These are phyloP conservation scores for Apeltes quadracus DNA, from an alignment of 2,113 vertebrate species.

Conservation along the genomic window DNA sequence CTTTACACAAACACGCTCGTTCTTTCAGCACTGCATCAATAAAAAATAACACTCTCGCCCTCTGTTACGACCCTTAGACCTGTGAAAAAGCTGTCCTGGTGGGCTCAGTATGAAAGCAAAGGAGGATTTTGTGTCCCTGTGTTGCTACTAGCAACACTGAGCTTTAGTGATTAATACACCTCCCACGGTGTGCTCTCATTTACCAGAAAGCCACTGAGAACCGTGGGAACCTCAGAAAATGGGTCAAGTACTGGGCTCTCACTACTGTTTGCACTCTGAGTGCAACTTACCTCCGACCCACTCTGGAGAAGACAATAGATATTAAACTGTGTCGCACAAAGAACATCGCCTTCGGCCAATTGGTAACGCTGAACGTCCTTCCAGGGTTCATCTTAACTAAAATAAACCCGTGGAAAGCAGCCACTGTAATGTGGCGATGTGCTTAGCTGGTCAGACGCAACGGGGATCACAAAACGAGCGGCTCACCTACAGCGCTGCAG, in stretches of 20 bases:
- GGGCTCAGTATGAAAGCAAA: constrained; percentile 64
- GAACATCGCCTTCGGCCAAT: not conserved
- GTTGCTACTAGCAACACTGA: constrained; percentile 56
- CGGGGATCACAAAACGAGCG: not conserved
- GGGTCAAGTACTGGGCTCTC: constrained; percentile 37
- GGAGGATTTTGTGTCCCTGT: constrained; percentile 61
- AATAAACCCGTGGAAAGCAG: not conserved
- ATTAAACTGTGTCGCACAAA: not conserved
- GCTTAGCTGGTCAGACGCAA: not conserved
- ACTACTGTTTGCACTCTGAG: constrained; percentile 25
- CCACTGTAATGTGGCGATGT: not conserved
- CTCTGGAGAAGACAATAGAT: constrained; percentile 27
- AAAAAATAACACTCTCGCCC: constrained; percentile 35
- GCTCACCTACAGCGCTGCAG: not conserved
- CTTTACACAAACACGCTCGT: constrained; percentile 30
- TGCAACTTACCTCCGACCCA: constrained; percentile 30
- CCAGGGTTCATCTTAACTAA: not conserved
- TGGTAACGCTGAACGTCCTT: not conserved
- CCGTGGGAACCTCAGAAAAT: constrained; percentile 69
- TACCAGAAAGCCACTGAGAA: constrained; percentile 64
- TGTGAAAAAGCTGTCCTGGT: constrained; percentile 63
- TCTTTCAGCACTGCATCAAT: constrained; percentile 45
- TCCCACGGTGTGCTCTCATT: constrained; percentile 69
- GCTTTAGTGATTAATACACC: constrained; percentile 77
- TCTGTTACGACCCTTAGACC: constrained; percentile 52